Evolutionary conservation across 2,113 vertebrate species (phyloP), one percentile per base, ranked within the genome.

Genomic region (Thunnus maccoyii): DNA sequence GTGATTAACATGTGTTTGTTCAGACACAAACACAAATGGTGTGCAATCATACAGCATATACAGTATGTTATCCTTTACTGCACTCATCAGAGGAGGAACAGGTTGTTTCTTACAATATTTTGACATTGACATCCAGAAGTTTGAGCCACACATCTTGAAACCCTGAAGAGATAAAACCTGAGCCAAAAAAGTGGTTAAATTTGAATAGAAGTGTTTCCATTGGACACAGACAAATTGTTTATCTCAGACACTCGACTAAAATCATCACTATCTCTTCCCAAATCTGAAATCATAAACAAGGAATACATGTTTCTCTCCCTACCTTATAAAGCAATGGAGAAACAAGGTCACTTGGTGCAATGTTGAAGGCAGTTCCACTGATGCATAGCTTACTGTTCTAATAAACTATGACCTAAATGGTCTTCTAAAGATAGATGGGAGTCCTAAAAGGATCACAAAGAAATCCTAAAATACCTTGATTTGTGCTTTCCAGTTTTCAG

Each of bases 1-100:
- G 74, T 77, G 47, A 83, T 86, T 55, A 78, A 65, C 36, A 41
- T 30, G 13, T 78, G 64, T 86, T 85, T 86, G 76, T 66, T 62
- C 52, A 72, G 61, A 60, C 72, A 61, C 36, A 82, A 71, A 87
- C 50, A 76, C 54, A 74, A 61, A 78, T 25, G 11, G n/a, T 68
- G 20, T 57, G 69, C 55, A 82, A 52, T 68, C 74, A 72, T 36
- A 47, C 22, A 50, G 20, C n/a, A 74, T 67, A 68, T 48, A 74
- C 48, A 74, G 18, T 8, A 61, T 66, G 17, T 32, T 61, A 47
- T 76, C 3, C 17, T 83, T 65, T 57, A 46, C 47, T 54, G 1
- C 47, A 60, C 4, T 63, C 22, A n/a, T 48, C 46, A 58, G 27
- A 73, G 25, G 52, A 12, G 5, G 30, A 22, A 41, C 22, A 22